These are phyloP conservation scores for Lordiphosa collinella DNA, from an alignment of 1,140 invertebrate species.

Conservation along the genomic window DNA sequence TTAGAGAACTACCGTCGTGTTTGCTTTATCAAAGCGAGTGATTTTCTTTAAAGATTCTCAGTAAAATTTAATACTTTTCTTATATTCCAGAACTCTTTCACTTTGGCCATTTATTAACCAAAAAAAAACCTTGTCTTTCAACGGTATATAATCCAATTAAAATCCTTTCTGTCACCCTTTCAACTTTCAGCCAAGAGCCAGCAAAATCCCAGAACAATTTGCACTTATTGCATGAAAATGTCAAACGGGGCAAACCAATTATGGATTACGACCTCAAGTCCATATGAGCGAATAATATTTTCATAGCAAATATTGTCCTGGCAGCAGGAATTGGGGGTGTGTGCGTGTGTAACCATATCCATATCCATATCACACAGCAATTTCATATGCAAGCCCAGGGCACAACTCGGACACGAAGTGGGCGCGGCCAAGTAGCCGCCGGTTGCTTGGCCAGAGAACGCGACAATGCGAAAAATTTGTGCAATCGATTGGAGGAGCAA, in stretches of 20 bases:
- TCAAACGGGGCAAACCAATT: slow-evolving; percentile 35
- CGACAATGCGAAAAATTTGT: slow-evolving; percentile 76
- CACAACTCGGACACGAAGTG: slow-evolving; percentile 57
- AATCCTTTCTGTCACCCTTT: too few relatives aligned
- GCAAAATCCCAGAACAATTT: slow-evolving; percentile 35
- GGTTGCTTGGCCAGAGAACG: slow-evolving; percentile 61
- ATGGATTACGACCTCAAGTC: slow-evolving; percentile 71
- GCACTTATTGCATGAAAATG: too few relatives aligned
- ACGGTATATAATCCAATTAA: too few relatives aligned
- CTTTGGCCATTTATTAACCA: too few relatives aligned
- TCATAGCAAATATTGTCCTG: slow-evolving; percentile 57
- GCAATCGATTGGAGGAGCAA: slow-evolving; percentile 63
- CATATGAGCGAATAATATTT: slow-evolving; percentile 74
- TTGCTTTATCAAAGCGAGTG: too few relatives aligned
- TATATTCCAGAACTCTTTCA: too few relatives aligned
- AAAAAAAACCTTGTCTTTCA: too few relatives aligned
- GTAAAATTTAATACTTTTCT: too few relatives aligned
- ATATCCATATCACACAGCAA: slow-evolving; percentile 31
- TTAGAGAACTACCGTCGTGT: too few relatives aligned
- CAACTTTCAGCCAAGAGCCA: too few relatives aligned
- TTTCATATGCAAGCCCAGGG: slow-evolving; percentile 65
- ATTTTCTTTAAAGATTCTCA: too few relatives aligned
- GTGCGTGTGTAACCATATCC: neutral
- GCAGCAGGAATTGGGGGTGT: slow-evolving; percentile 2
- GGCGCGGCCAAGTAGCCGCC: slow-evolving; percentile 66